Conservation (phyloP, 2,888 invertebrate genomes). For the Lamellibrachia satsuma region DNA sequence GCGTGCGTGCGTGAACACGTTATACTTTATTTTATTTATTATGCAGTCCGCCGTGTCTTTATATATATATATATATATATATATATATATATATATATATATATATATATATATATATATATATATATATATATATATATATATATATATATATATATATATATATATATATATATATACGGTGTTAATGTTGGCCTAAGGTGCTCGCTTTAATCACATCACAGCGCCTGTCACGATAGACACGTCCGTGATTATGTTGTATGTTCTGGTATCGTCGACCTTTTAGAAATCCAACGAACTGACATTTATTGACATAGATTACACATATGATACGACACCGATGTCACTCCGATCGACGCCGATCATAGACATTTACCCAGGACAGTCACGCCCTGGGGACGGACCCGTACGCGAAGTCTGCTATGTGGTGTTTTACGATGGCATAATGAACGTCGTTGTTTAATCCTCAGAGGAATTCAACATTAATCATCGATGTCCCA, state of each 20-base stretch:
- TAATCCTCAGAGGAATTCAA: neutral
- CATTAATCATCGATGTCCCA: neutral
- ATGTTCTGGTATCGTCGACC: neutral
- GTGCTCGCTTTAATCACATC: neutral
- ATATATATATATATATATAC: too few species aligned
- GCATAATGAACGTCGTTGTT: neutral
- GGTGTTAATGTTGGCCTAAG: neutral
- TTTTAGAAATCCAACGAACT: neutral
- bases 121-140: too few species aligned
- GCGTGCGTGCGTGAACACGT: too few species aligned
- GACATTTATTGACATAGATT: slow-evolving; percentile 11
- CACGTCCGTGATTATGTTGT: neutral
- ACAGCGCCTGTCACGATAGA: neutral
- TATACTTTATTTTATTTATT: too few species aligned
- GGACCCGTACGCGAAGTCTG: neutral
- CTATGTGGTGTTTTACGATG: neutral
- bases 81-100: too few species aligned
- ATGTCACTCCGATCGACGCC: neutral
- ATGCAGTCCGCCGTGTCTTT: too few species aligned
- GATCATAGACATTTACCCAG: neutral
- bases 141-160: too few species aligned
- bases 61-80: too few species aligned
- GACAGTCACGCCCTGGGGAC: neutral
- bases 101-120: too few species aligned
- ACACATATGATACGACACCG: neutral